These are phyloP conservation scores for Dolichopus griseipennis DNA, from an alignment of 2,888 invertebrate species.

Conservation along the genomic window DNA sequence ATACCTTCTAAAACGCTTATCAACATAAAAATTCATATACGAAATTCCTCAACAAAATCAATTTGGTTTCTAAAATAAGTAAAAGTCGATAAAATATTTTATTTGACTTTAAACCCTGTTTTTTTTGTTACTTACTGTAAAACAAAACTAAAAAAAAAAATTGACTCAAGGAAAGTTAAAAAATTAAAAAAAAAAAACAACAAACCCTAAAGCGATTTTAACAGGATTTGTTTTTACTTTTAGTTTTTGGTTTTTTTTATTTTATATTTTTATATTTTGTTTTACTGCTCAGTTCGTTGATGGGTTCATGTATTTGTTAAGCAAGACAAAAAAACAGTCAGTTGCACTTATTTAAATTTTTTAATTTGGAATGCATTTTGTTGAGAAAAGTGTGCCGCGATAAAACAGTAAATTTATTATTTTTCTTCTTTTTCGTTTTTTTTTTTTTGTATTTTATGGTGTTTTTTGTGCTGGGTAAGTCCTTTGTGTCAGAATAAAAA, in stretches of 20 bases:
- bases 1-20: no score
- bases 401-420: not conserved
- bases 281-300: not conserved
- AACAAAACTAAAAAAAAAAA: no score
- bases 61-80: no score
- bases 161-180: no score
- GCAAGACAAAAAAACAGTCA: not conserved
- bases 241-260: not conserved
- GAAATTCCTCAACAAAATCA: no score
- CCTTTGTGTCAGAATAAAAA: not conserved
- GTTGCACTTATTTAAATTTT: constrained; percentile 6
- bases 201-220: not conserved
- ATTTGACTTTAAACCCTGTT: no score
- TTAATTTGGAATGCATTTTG: not conserved
- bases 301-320: not conserved
- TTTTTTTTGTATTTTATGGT: not conserved
- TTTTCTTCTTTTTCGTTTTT: not conserved
- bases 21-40: no score
- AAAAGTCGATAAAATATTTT: no score
- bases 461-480: no score
- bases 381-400: not conserved
- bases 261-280: not conserved
- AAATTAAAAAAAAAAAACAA: not conserved
- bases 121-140: not conserved
- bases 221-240: not conserved